phyloP scores from a whole-genome alignment of 92 coral and sea anemone genomes.

The Galaxea fascicularis region DNA sequence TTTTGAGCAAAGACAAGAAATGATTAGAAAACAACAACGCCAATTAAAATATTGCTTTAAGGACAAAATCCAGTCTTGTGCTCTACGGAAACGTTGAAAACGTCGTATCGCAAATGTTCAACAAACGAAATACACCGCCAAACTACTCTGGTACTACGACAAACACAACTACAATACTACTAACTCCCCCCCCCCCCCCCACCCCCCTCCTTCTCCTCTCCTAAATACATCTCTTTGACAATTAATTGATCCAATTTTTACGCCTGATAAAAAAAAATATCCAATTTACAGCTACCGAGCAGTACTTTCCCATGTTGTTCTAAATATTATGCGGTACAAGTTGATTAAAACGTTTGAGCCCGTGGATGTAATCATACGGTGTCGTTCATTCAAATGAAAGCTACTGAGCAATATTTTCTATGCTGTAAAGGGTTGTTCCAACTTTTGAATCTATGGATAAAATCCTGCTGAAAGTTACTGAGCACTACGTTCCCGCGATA shows the following conservation, averaged over 20 bases:
- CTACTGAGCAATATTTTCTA: background rate
- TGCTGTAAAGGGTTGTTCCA: background rate
- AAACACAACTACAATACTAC: background rate
- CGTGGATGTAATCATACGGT: background rate
- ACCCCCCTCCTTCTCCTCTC: no score
- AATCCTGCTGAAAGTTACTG: background rate
- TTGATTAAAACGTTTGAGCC: no score
- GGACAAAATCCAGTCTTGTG: background rate
- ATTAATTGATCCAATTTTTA: no score
- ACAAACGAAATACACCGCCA: background rate
- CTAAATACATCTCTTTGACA: no score
- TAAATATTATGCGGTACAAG: no score
- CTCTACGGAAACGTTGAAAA: background rate
- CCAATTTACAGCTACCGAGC: no score
- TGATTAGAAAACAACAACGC: background rate
- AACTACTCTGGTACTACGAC: background rate
- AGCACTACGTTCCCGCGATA: background rate
- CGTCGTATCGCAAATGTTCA: background rate
- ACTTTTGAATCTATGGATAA: background rate
- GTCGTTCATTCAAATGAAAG: background rate
- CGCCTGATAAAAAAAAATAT: no score
- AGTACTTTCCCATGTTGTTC: no score
- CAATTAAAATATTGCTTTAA: slow-evolving; percentile 26
- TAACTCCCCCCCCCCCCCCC: background rate
- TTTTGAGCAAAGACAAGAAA: background rate